Conservation (phyloP, 2,888 invertebrate genomes). For the Euphydryas editha region DNA sequence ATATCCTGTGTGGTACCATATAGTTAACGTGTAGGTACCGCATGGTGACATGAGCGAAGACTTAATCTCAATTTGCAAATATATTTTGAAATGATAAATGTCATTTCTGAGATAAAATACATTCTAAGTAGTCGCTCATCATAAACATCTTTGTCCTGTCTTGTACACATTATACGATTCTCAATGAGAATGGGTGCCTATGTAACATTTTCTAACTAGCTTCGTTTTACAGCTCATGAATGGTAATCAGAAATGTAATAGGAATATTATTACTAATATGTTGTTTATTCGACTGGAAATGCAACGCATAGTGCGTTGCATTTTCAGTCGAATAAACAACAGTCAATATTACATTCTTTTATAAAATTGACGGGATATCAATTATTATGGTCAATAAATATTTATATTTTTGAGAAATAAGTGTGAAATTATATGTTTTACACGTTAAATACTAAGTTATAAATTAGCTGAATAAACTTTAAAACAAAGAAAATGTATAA, state of each 20-base stretch:
- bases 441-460: too few relatives aligned
- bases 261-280: conserved; percentile 2
- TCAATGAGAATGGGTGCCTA: conserved; percentile 48
- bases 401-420: neutral
- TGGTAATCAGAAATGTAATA: conserved; percentile 18
- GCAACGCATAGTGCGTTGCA: neutral
- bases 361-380: too few relatives aligned
- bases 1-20: too few relatives aligned
- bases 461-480: too few relatives aligned
- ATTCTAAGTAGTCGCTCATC: conserved; percentile 35
- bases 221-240: conserved; percentile 21
- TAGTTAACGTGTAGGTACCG: too few relatives aligned
- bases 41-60: too few relatives aligned
- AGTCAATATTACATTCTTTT: too few relatives aligned
- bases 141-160: conserved; percentile 58
- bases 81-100: neutral
- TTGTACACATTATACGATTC: conserved; percentile 51
- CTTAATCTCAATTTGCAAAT: neutral
- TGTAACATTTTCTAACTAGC: conserved; percentile 16
- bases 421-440: too few relatives aligned
- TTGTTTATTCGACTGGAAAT: neutral
- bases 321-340: neutral
- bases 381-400: neutral
- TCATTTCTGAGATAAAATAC: conserved; percentile 12
- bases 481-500: too few relatives aligned